Conservation (phyloP, 2,888 invertebrate species). For the Carterocephalus palaemon region DNA sequence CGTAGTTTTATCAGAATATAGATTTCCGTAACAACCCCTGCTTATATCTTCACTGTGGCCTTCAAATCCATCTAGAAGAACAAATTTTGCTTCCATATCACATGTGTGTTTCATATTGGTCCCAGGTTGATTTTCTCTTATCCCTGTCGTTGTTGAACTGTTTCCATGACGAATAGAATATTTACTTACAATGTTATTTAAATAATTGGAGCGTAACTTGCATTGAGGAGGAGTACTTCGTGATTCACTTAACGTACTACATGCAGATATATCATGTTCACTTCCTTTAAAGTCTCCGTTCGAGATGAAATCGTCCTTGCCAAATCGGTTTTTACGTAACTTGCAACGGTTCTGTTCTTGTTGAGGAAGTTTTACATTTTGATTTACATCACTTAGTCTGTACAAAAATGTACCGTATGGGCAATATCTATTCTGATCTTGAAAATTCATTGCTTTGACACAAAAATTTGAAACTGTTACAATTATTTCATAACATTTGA, state of each 20-base stretch:
- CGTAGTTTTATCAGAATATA: constrained; percentile 46
- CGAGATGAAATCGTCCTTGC: too few relatives aligned
- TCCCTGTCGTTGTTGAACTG: too few relatives aligned
- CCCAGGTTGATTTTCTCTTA: too few relatives aligned
- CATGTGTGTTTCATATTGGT: background rate
- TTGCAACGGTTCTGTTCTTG: too few relatives aligned
- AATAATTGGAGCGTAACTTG: background rate
- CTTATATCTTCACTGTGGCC: background rate
- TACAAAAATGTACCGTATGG: too few relatives aligned
- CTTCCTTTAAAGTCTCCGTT: too few relatives aligned
- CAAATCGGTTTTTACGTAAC: too few relatives aligned
- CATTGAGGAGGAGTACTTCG: background rate
- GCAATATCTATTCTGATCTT: background rate
- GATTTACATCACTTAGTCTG: background rate
- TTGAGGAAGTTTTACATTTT: too few relatives aligned
- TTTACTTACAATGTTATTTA: too few relatives aligned
- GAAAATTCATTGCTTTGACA: background rate
- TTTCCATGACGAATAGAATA: too few relatives aligned
- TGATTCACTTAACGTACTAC: background rate
- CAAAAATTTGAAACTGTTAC: constrained; percentile 1
- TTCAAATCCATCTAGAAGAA: background rate
- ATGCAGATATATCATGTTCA: too few relatives aligned
- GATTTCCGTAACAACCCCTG: constrained; percentile 23
- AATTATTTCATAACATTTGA: too few relatives aligned
- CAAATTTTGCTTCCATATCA: background rate